These are phyloP conservation scores for Zaprionus lachaisei DNA, from an alignment of 1,140 invertebrate genomes.

Conservation along the genomic window DNA sequence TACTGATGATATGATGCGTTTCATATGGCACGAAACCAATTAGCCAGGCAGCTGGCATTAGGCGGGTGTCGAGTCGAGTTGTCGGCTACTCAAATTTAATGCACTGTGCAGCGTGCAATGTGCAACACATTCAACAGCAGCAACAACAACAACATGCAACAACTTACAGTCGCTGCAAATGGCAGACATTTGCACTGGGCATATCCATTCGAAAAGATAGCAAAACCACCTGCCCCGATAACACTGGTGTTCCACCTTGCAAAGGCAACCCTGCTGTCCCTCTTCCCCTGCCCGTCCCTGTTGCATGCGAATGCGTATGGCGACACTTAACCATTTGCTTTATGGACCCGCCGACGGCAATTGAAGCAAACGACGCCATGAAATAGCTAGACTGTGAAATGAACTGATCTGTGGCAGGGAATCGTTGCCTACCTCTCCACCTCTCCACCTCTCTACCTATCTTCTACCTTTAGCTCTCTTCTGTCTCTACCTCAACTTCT, in stretches of 20 bases:
- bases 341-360: constrained; percentile 38
- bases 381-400: constrained; percentile 45
- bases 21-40: constrained; percentile 56
- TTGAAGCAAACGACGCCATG: constrained; percentile 30
- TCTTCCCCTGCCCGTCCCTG: neutral
- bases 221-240: constrained; percentile 17
- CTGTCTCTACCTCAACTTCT: neutral
- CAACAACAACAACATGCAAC: constrained; percentile 10
- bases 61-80: constrained; percentile 36
- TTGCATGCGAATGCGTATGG: constrained; percentile 9
- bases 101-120: constrained; percentile 43
- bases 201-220: constrained; percentile 34
- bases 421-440: neutral
- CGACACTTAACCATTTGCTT: constrained; percentile 44
- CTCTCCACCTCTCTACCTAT: neutral
- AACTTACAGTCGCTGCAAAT: constrained; percentile 34
- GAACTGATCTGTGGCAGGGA: constrained; percentile 32
- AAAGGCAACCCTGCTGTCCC: neutral
- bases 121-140: constrained; percentile 11
- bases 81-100: constrained; percentile 61
- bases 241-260: neutral
- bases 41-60: constrained; percentile 35
- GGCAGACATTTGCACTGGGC: constrained; percentile 31
- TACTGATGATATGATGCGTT: constrained; percentile 36
- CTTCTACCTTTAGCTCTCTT: neutral